Conservation (phyloP, 2,888 invertebrate species). For the Chrysina gloriosa region DNA sequence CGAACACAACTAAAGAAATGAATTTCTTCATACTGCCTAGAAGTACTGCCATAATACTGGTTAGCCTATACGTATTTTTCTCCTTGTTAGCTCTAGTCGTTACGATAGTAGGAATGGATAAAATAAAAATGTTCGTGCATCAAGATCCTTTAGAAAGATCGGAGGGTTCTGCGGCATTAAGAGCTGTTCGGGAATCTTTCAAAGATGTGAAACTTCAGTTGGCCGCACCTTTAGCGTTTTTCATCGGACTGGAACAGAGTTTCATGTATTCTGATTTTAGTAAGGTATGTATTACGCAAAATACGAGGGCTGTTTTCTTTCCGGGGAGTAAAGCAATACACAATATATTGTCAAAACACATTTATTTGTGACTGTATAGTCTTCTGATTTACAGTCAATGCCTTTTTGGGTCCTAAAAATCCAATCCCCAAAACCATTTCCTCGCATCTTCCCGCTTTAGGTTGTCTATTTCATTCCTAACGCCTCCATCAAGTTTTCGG, state of each 20-base stretch:
- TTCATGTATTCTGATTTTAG: slow-evolving; percentile 87
- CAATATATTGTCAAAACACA: no score
- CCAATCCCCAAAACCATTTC: no score
- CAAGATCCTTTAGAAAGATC: slow-evolving; percentile 66
- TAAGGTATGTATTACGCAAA: slow-evolving; percentile 68
- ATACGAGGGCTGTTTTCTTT: slow-evolving; percentile 24
- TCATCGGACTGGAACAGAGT: slow-evolving; percentile 86
- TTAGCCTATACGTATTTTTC: slow-evolving; percentile 64
- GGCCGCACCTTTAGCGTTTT: slow-evolving; percentile 81
- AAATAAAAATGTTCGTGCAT: slow-evolving; percentile 69
- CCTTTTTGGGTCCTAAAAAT: no score
- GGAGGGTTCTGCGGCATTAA: slow-evolving; percentile 65
- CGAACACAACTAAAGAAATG: slow-evolving; percentile 44
- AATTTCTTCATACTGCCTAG: slow-evolving; percentile 58
- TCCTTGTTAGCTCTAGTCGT: slow-evolving; percentile 65
- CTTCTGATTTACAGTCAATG: no score
- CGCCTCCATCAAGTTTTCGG: no score
- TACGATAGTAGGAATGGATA: slow-evolving; percentile 66
- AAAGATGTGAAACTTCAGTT: slow-evolving; percentile 75
- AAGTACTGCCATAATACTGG: slow-evolving; percentile 61
- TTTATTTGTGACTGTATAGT: no score
- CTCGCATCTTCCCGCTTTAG: no score
- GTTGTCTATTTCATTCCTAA: no score
- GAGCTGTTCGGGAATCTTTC: slow-evolving; percentile 67
- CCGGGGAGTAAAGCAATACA: no score